These are phyloP conservation scores for Sinocyclocheilus grahami DNA, from an alignment of 2,113 vertebrate genomes.

Conservation along the genomic window DNA sequence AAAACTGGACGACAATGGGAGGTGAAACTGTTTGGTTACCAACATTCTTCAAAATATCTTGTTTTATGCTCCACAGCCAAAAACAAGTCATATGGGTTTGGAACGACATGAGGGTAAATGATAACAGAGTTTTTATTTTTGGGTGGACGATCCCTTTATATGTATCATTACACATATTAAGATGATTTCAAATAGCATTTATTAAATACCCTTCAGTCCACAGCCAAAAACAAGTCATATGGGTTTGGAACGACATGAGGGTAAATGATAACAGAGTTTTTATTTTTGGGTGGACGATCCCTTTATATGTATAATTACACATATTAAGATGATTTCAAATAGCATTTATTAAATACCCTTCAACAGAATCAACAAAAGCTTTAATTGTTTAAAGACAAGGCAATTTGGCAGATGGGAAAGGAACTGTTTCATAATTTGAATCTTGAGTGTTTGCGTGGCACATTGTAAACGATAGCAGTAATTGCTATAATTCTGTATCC, in stretches of 20 bases:
- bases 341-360: not conserved
- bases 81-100: not conserved
- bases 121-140: not conserved
- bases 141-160: not conserved
- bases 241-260: not conserved
- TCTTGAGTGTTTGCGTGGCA: constrained; percentile 4
- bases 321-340: too few species aligned
- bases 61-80: too few species aligned
- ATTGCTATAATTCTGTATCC: constrained; percentile 50
- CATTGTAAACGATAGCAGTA: constrained; percentile 70
- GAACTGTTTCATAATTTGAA: constrained; percentile 19
- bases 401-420: constrained; percentile 39
- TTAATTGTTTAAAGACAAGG: not conserved
- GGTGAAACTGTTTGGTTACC: too few species aligned
- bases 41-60: too few species aligned
- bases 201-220: too few species aligned
- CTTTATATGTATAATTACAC: too few species aligned
- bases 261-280: not conserved
- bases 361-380: not conserved
- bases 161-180: too few species aligned
- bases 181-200: too few species aligned
- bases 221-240: too few species aligned
- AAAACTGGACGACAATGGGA: too few species aligned
- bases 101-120: not conserved
- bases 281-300: not conserved